Evolutionary conservation across 2,888 invertebrate species (phyloP), one percentile per base, ranked within the genome.

Genomic region (Agriopis marginaria): DNA sequence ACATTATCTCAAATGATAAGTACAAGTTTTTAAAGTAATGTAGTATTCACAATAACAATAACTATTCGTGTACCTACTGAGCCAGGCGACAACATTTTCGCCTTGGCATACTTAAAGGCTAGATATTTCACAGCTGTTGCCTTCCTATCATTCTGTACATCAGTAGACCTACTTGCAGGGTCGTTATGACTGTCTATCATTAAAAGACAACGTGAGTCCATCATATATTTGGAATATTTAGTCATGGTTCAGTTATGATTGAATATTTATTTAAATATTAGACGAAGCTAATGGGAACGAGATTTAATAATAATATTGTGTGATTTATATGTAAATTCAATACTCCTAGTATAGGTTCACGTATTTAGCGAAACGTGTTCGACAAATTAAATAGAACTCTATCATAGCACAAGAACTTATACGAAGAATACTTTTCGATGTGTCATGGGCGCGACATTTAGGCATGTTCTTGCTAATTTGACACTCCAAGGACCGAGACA

Each of bases 91-190:
- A 66, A 67, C 65, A 66, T 73, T 66, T 68, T 84, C 8, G 79
- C 86, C 86, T 86, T 86, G 86, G 83, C 86, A 86, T 72, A 85
- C 77, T 74, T 81, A 76, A 55, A 78, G 72, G 68, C 72, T 73
- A 77, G 76, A 77, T 75, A 80, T 81, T 85, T 78, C 79, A 80
- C 83, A 83, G 80, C 81, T 82, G 79, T 78, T 78, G 77, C 80
- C 79, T 82, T 79, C 78, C 73, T 75, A 74, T 70, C 74, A 66
- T 63, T 65, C 61, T 67, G 45, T 40, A 61, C 56, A 61, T 56
- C 60, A 63, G 59, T 58, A 65, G 32, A 62, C 59, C 23, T 71
- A 62, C 60, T 66, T 58, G 58, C 71, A 67, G 61, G 64, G 64
- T 68, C 42, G 50, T 50, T 54, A 58, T 12, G 44, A 53, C 32